Percentiles rank a stretch among this genome's conserved stretches.
Evolutionary conservation across 2,888 invertebrate genomes (phyloP).

Genomic region (Quadriops clusia): DNA sequence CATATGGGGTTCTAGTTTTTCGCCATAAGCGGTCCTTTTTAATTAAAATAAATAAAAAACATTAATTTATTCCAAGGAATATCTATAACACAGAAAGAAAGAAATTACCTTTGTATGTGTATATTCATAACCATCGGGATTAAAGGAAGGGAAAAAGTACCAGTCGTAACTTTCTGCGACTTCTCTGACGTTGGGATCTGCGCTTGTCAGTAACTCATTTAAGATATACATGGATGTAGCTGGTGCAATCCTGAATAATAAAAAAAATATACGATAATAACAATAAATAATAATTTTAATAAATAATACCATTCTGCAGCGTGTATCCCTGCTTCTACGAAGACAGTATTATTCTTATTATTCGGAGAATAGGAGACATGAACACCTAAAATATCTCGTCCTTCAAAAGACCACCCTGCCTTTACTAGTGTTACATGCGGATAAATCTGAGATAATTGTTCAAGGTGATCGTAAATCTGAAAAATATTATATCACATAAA

Average conservation of each 20-base stretch:
- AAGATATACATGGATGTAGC: constrained; percentile 41
- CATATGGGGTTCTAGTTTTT: constrained; percentile 19
- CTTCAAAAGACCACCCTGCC: constrained; percentile 48
- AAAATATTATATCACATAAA: too few species aligned
- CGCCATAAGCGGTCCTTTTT: constrained; percentile 25
- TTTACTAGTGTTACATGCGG: constrained; percentile 40
- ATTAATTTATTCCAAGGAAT: too few species aligned
- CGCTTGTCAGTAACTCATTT: constrained; percentile 54
- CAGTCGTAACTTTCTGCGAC: constrained; percentile 58
- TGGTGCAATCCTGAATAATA: constrained; percentile 26
- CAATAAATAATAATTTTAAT: neutral
- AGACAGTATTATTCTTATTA: constrained; percentile 44
- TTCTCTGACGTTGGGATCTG: constrained; percentile 40
- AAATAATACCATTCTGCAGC: constrained; percentile 31
- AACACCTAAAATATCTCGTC: constrained; percentile 46
- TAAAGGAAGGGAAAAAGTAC: constrained; percentile 61
- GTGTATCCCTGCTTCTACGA: constrained; percentile 48
- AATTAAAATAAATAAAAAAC: too few species aligned
- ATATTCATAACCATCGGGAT: constrained; percentile 63
- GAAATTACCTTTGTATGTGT: constrained; percentile 46
- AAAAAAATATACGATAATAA: constrained; percentile 6
- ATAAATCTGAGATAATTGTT: constrained; percentile 36
- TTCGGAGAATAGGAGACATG: constrained; percentile 34
- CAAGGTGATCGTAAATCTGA: constrained; percentile 48
- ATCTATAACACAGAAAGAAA: too few species aligned